These are phyloP conservation scores for Platichthys stellatus DNA, from an alignment of 2,113 vertebrate genomes.

Conservation along the genomic window DNA sequence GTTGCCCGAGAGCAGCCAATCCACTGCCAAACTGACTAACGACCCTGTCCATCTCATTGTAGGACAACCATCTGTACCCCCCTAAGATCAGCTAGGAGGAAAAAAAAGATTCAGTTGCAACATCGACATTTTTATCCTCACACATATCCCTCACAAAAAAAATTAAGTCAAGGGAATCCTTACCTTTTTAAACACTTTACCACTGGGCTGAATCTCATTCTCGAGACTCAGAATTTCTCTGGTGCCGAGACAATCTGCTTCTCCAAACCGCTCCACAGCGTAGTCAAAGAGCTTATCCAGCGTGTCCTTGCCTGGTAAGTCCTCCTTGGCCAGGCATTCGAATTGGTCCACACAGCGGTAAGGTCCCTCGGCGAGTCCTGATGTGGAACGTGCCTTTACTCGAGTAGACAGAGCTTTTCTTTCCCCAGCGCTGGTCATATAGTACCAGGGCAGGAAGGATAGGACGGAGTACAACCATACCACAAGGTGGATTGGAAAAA, in stretches of 20 bases:
- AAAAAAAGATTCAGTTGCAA: background rate
- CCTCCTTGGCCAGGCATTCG: slow-evolving; percentile 87
- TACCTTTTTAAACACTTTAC: slow-evolving; percentile 99
- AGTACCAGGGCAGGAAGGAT: slow-evolving; percentile 98
- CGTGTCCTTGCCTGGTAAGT: slow-evolving; percentile 91
- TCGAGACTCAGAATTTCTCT: slow-evolving; percentile 92
- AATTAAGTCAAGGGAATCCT: accelerated
- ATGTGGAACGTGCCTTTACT: slow-evolving; percentile 89
- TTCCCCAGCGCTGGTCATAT: slow-evolving; percentile 89
- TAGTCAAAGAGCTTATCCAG: slow-evolving; percentile 93
- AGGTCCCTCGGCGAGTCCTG: slow-evolving; percentile 87
- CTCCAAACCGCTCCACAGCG: slow-evolving; percentile 86
- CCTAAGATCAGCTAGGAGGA: slow-evolving; percentile 90
- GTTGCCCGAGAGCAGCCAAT: slow-evolving; percentile 87
- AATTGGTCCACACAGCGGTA: slow-evolving; percentile 91
- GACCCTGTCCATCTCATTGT: slow-evolving; percentile 84
- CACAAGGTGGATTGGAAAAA: slow-evolving; percentile 91
- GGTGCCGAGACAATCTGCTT: slow-evolving; percentile 89
- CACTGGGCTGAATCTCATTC: slow-evolving; percentile 92
- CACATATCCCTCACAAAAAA: background rate
- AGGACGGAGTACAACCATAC: slow-evolving; percentile 94
- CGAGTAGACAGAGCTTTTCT: slow-evolving; percentile 88
- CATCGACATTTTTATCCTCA: background rate
- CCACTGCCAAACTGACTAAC: slow-evolving; percentile 87
- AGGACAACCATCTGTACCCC: slow-evolving; percentile 91